phyloP scores from a whole-genome alignment of 92 coral and sea anemone species.

The Isaurus tuberculatus region DNA sequence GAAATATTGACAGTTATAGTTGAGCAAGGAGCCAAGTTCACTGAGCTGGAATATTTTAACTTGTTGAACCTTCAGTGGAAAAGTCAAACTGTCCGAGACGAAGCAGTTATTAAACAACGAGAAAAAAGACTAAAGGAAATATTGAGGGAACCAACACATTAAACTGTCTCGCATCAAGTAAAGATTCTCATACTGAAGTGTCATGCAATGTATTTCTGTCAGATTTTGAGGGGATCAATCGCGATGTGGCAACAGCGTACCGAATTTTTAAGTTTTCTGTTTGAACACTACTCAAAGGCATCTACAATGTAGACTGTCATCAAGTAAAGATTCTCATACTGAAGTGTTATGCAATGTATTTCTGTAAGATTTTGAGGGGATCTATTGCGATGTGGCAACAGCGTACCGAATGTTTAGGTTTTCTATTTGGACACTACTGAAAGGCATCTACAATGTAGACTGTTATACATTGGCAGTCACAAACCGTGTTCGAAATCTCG shows the following conservation, averaged over 20 bases:
- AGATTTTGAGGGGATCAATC: slow-evolving; percentile 64
- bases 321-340: background rate
- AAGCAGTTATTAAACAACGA: slow-evolving; percentile 77
- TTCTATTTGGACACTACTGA: too few relatives aligned
- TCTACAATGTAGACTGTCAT: slow-evolving; percentile 27
- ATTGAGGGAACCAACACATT: slow-evolving; percentile 63
- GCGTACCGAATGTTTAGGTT: too few relatives aligned
- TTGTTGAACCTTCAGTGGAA: slow-evolving; percentile 85
- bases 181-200: background rate
- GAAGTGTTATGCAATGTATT: background rate
- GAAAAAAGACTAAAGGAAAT: slow-evolving; percentile 84
- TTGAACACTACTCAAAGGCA: too few relatives aligned
- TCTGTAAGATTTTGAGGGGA: slow-evolving; percentile 58
- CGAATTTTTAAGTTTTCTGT: too few relatives aligned
- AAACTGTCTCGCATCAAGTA: background rate
- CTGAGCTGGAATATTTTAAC: slow-evolving; percentile 78
- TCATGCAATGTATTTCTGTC: background rate
- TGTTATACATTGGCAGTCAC: too few relatives aligned
- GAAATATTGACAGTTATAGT: slow-evolving; percentile 87
- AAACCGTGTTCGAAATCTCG: too few relatives aligned
- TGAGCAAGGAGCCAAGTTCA: slow-evolving; percentile 97
- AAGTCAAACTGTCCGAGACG: slow-evolving; percentile 92
- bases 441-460: slow-evolving; percentile 52
- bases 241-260: too few relatives aligned
- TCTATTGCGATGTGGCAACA: too few relatives aligned